These are phyloP conservation scores for Saturnia japonica DNA, from an alignment of 2,888 invertebrate genomes.

Conservation along the genomic window DNA sequence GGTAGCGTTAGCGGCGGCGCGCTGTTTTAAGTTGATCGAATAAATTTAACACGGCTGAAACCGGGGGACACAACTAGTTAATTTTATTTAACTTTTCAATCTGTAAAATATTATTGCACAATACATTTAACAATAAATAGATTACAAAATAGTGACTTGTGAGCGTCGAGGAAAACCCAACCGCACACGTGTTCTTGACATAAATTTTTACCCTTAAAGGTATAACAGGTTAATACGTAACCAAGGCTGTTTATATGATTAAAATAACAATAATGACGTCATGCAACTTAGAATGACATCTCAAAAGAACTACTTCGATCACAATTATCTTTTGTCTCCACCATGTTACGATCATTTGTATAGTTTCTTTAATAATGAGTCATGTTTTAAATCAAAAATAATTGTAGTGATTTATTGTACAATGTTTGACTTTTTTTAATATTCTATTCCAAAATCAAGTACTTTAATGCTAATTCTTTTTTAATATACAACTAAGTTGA, in stretches of 20 bases:
- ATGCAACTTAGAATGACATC: slow-evolving; percentile 46
- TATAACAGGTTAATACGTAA: slow-evolving; percentile 31
- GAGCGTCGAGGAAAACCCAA: slow-evolving; percentile 28
- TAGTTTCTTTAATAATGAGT: not conserved
- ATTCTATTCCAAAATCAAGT: too few species aligned
- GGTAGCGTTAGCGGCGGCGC: too few species aligned
- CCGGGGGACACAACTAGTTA: too few species aligned
- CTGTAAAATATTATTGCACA: not conserved
- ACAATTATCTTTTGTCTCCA: slow-evolving; percentile 8
- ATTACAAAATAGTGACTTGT: slow-evolving; percentile 1
- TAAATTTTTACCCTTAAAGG: slow-evolving; percentile 30
- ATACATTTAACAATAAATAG: not conserved
- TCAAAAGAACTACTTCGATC: slow-evolving; percentile 60
- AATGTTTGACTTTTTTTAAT: too few species aligned
- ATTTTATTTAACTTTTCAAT: not conserved
- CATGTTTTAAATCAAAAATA: not conserved
- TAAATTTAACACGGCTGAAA: too few species aligned
- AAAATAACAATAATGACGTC: slow-evolving; percentile 46
- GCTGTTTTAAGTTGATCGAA: too few species aligned
- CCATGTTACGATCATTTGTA: not conserved
- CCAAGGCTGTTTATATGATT: slow-evolving; percentile 38
- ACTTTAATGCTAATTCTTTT: too few species aligned
- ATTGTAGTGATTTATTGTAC: too few species aligned
- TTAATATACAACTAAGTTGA: too few species aligned
- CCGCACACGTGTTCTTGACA: slow-evolving; percentile 30